These are phyloP conservation scores for Labeo rohita DNA, from an alignment of 2,113 vertebrate genomes.

Conservation along the genomic window DNA sequence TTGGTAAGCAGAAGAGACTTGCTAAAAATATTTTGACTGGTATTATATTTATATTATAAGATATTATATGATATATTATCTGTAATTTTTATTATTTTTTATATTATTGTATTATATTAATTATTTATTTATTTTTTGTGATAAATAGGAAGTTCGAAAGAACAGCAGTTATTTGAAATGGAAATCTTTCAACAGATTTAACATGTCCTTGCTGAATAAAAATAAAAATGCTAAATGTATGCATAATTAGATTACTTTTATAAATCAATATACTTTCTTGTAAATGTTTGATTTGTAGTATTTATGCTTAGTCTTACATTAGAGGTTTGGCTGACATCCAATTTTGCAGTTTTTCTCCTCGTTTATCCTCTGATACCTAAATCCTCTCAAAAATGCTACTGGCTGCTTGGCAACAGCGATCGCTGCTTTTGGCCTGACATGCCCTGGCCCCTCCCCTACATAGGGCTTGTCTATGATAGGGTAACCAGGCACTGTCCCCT, in stretches of 20 bases:
- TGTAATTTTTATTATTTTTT: no score
- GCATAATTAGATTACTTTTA: not conserved
- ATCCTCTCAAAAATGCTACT: conserved; percentile 63
- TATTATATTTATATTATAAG: no score
- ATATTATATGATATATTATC: no score
- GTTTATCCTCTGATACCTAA: not conserved
- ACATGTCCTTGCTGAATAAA: not conserved
- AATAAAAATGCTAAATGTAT: not conserved
- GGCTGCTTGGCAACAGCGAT: conserved; percentile 75
- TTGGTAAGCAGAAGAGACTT: no score
- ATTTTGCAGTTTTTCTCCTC: not conserved
- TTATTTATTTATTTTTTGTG: no score
- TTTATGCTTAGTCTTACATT: not conserved
- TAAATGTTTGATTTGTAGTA: not conserved
- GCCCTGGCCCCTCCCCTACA: conserved; percentile 62
- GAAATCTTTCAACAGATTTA: not conserved
- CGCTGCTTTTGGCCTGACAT: conserved; percentile 61
- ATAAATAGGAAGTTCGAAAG: not conserved
- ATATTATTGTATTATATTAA: no score
- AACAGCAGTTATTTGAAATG: not conserved
- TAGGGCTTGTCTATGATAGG: conserved; percentile 61
- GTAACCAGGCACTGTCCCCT: conserved; percentile 67
- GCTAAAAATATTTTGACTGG: no score
- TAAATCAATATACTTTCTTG: not conserved
- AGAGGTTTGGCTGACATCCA: not conserved